Evolutionary conservation across 2,888 invertebrate genomes (phyloP).

Genomic region (Drosophila helvetica): DNA sequence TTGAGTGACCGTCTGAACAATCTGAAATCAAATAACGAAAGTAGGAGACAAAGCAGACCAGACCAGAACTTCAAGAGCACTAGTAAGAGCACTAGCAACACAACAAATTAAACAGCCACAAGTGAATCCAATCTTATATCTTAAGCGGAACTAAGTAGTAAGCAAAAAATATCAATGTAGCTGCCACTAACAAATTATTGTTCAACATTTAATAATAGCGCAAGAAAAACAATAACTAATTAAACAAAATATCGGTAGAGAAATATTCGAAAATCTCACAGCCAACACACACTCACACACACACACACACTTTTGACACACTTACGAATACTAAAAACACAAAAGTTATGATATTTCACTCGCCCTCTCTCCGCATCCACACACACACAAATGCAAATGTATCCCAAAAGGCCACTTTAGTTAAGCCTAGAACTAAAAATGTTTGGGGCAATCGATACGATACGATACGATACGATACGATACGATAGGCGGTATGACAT

Average conservation of each 20-base stretch:
- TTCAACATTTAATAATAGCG: constrained; percentile 41
- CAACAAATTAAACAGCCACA: constrained; percentile 24
- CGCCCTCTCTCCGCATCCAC: constrained; percentile 11
- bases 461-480: constrained; percentile 2
- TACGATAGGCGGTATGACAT: background rate
- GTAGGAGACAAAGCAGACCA: background rate
- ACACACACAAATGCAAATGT: constrained; percentile 17
- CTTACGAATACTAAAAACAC: constrained; percentile 14
- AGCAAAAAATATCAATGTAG: constrained; percentile 24
- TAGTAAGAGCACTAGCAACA: constrained; percentile 48
- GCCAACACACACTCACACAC: constrained; percentile 6
- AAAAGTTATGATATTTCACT: constrained; percentile 27
- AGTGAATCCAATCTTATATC: constrained; percentile 41
- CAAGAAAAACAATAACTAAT: constrained; percentile 31
- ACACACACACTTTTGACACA: constrained; percentile 27
- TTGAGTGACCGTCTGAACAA: constrained; percentile 33
- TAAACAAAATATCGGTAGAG: constrained; percentile 35
- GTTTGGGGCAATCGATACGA: constrained; percentile 12
- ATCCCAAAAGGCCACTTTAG: constrained; percentile 56
- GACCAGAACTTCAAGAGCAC: constrained; percentile 28
- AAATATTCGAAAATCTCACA: constrained; percentile 7
- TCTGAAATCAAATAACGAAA: constrained; percentile 19
- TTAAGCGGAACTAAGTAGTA: constrained; percentile 28
- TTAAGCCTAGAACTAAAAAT: constrained; percentile 39
- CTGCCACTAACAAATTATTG: constrained; percentile 37